Evolutionary conservation across 2,888 invertebrate species (phyloP).

Genomic region (Lepidochrysops patricia): DNA sequence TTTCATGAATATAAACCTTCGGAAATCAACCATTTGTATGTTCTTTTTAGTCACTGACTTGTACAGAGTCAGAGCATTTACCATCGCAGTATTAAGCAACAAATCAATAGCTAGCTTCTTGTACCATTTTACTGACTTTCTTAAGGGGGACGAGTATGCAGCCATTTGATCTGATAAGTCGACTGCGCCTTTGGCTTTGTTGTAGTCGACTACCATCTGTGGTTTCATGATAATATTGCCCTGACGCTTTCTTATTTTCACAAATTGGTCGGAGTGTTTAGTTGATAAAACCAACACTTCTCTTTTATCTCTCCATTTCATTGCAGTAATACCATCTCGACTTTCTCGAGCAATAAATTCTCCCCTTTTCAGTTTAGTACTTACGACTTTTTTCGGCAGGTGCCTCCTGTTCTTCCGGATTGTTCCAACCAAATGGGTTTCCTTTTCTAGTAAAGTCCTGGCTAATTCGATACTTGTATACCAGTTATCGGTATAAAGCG

Average conservation of each 20-base stretch:
- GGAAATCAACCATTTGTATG: too few relatives aligned
- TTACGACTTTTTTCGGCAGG: conserved; percentile 19
- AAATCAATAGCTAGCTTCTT: conserved; percentile 29
- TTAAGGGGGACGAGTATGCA: conserved; percentile 27
- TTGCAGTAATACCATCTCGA: conserved; percentile 24
- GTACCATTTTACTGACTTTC: conserved; percentile 33
- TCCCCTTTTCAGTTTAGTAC: conserved; percentile 25
- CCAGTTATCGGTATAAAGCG: conserved; percentile 21
- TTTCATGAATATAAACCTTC: too few relatives aligned
- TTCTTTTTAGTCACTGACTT: too few relatives aligned
- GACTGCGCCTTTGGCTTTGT: conserved; percentile 27
- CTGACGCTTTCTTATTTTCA: too few relatives aligned
- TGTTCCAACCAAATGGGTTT: neutral
- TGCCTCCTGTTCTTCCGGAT: conserved; percentile 24
- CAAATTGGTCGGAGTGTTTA: conserved; percentile 25
- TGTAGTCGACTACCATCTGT: too few relatives aligned
- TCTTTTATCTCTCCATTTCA: conserved; percentile 28
- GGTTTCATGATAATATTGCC: too few relatives aligned
- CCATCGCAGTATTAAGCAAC: too few relatives aligned
- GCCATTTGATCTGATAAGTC: conserved; percentile 32
- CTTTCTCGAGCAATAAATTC: conserved; percentile 25
- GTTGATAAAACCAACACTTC: conserved; percentile 28
- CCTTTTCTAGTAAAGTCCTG: neutral
- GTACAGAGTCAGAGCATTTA: too few relatives aligned
- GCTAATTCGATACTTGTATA: neutral